Evolutionary conservation across 2,888 invertebrate species (phyloP), one percentile per base, ranked within the genome.

Genomic region (Pristionchus maxplancki): DNA sequence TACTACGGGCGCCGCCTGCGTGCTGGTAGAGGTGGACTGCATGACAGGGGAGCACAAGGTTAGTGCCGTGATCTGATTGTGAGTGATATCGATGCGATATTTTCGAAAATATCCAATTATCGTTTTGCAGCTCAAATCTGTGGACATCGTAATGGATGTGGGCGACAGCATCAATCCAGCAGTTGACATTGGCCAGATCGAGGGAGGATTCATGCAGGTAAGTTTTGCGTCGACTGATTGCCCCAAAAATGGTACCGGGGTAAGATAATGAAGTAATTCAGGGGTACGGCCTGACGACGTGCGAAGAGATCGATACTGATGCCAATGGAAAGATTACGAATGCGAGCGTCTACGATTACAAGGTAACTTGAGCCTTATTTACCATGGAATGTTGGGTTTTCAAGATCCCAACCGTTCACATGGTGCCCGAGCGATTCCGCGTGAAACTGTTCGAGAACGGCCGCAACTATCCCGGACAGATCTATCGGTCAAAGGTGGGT

Each of bases 111-210:
- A 44, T 44, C n/a, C n/a, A 44, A 44, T 44, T 11, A 44, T 44
- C 64, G 8, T 9, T 37, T 40, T 74, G 31, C 64, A 96, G 96
- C 97, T 98, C 1, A 95, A 97, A 50, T 96, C 97, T 93, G 97
- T 97, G 0, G 98, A 98, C 93, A 98, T 98, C 92, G 98, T 98
- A 0, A 98, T 98, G 98, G 98, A 98, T 95, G 96, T 98, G 92
- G 98, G 98, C 0, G 97, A 97, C 92, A 98, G 98, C 95, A 95
- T 98, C 88, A 98, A 98, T 95, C 98, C 98, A 6, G 98, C 98
- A 0, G 97, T 98, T 91, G 98, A 98, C 94, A 97, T 98, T 92
- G 98, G 98, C 0, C 98, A 98, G 96, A 97, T 98, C 31, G 98
- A 98, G 95, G 98, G 98, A 3, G 98, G 96, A 0, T 98, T 98